Evolutionary conservation across 1,140 invertebrate genomes (phyloP).

Genomic region (Sinonovacula constricta): DNA sequence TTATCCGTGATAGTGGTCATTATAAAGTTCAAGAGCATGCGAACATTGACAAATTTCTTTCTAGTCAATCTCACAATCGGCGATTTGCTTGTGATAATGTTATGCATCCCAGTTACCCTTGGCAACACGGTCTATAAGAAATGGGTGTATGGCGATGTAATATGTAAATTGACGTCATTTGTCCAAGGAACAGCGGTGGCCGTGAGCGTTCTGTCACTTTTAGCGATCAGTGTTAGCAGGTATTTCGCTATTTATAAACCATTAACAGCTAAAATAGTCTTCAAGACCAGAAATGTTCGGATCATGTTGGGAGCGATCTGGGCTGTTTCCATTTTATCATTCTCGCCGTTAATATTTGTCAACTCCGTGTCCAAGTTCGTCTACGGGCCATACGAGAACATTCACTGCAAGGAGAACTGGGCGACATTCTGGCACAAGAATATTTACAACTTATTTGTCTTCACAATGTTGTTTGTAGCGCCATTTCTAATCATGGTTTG

Average conservation of each 20-base stretch:
- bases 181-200: constrained; percentile 53
- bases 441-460: constrained; percentile 32
- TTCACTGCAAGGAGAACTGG: constrained; percentile 33
- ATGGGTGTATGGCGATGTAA: constrained; percentile 87
- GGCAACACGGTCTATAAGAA: constrained; percentile 90
- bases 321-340: constrained; percentile 2
- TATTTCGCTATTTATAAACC: constrained; percentile 44
- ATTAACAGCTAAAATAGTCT: constrained; percentile 26
- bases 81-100: constrained; percentile 89
- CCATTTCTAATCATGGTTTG: constrained; percentile 89
- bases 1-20: constrained; percentile 85
- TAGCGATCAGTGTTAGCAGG: constrained; percentile 59
- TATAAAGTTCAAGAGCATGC: constrained; percentile 60
- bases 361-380: background rate
- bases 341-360: constrained; percentile 31
- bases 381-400: background rate
- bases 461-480: constrained; percentile 80
- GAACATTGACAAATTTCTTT: constrained; percentile 93
- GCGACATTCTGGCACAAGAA: background rate
- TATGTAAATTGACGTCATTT: constrained; percentile 80
- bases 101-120: constrained; percentile 88
- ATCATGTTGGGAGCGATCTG: constrained; percentile 9
- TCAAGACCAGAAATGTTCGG: constrained; percentile 10
- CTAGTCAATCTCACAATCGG: constrained; percentile 89
- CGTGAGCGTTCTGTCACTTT: constrained; percentile 67